Evolutionary conservation across 2,888 invertebrate genomes (phyloP).

Genomic region (Leptinotarsa rubiginosa): DNA sequence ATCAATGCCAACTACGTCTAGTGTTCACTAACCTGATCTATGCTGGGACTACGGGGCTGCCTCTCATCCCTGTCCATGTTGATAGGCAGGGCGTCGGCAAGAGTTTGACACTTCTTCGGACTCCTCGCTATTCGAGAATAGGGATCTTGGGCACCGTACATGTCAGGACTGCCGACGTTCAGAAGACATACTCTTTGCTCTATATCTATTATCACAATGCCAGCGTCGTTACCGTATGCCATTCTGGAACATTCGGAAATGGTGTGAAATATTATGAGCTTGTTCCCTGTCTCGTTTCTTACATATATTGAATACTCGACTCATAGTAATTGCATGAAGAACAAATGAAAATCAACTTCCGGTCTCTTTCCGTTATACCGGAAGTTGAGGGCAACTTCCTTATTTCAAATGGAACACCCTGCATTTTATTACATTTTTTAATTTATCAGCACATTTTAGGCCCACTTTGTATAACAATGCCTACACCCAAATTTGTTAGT

Average conservation of each 20-base stretch:
- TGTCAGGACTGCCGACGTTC: constrained; percentile 89
- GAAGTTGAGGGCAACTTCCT: too few relatives aligned
- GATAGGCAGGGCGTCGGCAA: constrained; percentile 66
- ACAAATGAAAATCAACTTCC: too few relatives aligned
- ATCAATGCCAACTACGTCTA: not conserved
- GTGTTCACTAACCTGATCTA: constrained; percentile 82
- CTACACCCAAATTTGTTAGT: too few relatives aligned
- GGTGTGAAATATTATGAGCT: not conserved
- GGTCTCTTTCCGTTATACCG: too few relatives aligned
- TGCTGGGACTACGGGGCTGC: constrained; percentile 85
- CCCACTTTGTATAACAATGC: too few relatives aligned
- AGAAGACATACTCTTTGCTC: constrained; percentile 89
- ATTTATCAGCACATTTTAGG: too few relatives aligned
- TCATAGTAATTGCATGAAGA: too few relatives aligned
- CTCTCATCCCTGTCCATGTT: constrained; percentile 60
- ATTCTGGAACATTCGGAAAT: constrained; percentile 72
- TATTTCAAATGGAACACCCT: too few relatives aligned
- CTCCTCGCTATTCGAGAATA: constrained; percentile 75
- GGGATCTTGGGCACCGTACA: constrained; percentile 90
- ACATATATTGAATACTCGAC: too few relatives aligned
- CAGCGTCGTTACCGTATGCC: constrained; percentile 97
- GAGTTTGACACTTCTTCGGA: constrained; percentile 64
- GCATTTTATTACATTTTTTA: too few relatives aligned
- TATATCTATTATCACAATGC: constrained; percentile 94
- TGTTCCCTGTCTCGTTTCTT: too few relatives aligned